Percentiles rank a stretch among this genome's conserved stretches.
These are phyloP conservation scores for Habrosyne pyritoides DNA, from an alignment of 2,888 invertebrate species.

Conservation along the genomic window DNA sequence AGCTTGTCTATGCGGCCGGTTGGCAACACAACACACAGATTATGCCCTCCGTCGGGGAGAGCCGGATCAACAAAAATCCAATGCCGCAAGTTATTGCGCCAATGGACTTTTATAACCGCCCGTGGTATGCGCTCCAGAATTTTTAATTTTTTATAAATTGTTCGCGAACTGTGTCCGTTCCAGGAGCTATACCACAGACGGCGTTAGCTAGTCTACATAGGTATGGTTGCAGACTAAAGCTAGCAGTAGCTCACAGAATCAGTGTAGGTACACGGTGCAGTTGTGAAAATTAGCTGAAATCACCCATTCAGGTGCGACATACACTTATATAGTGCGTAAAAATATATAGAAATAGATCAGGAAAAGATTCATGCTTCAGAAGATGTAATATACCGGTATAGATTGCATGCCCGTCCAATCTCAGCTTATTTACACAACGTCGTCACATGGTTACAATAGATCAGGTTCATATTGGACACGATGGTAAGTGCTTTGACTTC, in stretches of 20 bases:
- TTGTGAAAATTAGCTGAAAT: slow-evolving; percentile 80
- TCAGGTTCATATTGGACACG: slow-evolving; percentile 28
- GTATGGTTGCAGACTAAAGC: slow-evolving; percentile 60
- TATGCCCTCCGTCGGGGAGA: slow-evolving; percentile 47
- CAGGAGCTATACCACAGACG: slow-evolving; percentile 12
- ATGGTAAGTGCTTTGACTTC: slow-evolving; percentile 45
- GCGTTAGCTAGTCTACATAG: slow-evolving; percentile 48
- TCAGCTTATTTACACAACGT: slow-evolving; percentile 78
- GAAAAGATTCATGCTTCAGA: slow-evolving; percentile 54
- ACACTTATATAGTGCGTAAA: slow-evolving; percentile 33
- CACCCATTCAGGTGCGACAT: slow-evolving; percentile 55
- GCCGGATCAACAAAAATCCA: background rate
- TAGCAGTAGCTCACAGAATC: slow-evolving; percentile 52
- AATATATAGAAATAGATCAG: slow-evolving; percentile 29
- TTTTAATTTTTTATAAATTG: too few relatives aligned
- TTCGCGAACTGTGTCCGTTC: slow-evolving; percentile 11
- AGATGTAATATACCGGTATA: slow-evolving; percentile 31
- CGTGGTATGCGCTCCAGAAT: background rate
- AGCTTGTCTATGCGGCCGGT: slow-evolving; percentile 95
- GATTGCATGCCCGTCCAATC: slow-evolving; percentile 76
- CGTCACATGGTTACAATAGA: background rate
- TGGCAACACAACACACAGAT: slow-evolving; percentile 63
- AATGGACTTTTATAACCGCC: background rate
- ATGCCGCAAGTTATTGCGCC: background rate
- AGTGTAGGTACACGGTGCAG: slow-evolving; percentile 54